Base-by-base conservation (phyloP, 1,140 invertebrate species). In the Himalopsyche phryganea region DNA sequence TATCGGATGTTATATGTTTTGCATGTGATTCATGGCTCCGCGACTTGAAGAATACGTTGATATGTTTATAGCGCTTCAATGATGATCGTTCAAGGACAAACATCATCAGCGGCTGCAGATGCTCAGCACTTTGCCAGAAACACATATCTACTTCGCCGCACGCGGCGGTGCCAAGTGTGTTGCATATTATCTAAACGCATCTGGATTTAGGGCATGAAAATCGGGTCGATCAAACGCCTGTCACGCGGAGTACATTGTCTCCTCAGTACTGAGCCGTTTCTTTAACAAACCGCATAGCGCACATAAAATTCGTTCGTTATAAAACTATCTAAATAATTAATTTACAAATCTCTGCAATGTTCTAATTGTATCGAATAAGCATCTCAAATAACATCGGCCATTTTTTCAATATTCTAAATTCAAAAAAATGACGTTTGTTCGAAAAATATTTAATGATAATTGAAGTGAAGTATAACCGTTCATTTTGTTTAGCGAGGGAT, bases 141-240 rank as follows among this genome's bases (percentile, higher is more conserved):
- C n/a, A n/a, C 38, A 40, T 40, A 15, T n/a, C 38, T 50, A 11
- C 23, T 7, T 4, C 48, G 48, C 4, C 11, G 14, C 23, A 28
- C 11, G 20, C 6, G 32, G 18, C 6, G 23, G 9, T 61, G 60
- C 60, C 60, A 61, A 58, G 40, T 61, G 47, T 61, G 53, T 61
- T 60, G 48, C 59, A 62, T 49, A 5, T 28, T 47, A 57, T 38
- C 53, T 53, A 44, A 61, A 57, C 60, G 53, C 49, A 54, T 62
- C 60, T 62, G 60, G 60, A 62, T 58, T 62, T 62, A 55, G 60
- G 51, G 58, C 60, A 32, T n/a, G 60, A 58, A 62, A 62, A 62
- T 58, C 52, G 55, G 60, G 55, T 62, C 60, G 53, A 62, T 62
- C 55, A 58, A 50, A 35, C 38, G 33, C 19, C 55, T 58, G 55